phyloP scores from a whole-genome alignment of 2,113 vertebrate species.

The Charadrius vociferus region DNA sequence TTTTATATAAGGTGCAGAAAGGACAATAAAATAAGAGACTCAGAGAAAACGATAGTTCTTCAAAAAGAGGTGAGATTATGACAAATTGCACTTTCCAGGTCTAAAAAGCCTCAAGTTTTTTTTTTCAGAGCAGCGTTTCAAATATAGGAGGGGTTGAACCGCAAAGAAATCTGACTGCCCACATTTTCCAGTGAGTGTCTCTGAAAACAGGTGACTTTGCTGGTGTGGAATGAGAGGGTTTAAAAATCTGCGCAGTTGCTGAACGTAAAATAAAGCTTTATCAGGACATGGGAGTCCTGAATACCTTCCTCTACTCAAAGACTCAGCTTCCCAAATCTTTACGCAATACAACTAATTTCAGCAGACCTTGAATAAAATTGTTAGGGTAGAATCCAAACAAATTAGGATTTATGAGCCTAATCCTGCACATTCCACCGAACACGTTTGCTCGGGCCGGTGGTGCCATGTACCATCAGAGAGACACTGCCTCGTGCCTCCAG shows the following conservation, averaged over 20 bases:
- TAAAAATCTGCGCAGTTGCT: background rate
- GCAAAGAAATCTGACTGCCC: constrained; percentile 8
- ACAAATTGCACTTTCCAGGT: constrained; percentile 32
- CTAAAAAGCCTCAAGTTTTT: background rate
- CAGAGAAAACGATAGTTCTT: background rate
- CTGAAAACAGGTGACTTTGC: constrained; percentile 63
- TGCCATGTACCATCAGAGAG: background rate
- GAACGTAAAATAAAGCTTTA: constrained; percentile 5
- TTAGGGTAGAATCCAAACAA: background rate
- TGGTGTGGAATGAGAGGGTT: constrained; percentile 47
- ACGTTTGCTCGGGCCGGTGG: background rate
- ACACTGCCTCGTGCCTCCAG: fast-evolving
- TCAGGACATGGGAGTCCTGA: background rate
- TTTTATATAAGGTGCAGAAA: background rate
- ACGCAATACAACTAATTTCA: background rate
- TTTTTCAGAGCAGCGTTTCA: constrained; percentile 12
- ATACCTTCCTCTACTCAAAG: background rate
- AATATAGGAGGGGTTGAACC: constrained; percentile 38
- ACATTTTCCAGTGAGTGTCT: constrained; percentile 52
- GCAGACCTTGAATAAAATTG: background rate
- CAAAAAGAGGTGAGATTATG: background rate
- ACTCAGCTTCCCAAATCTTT: background rate
- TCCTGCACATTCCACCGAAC: background rate
- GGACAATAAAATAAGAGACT: background rate
- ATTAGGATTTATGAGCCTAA: background rate